Percentiles rank a stretch among this genome's conserved stretches.
These are phyloP conservation scores for Chymomyza fuscimana DNA, from an alignment of 2,888 invertebrate species.

Conservation along the genomic window DNA sequence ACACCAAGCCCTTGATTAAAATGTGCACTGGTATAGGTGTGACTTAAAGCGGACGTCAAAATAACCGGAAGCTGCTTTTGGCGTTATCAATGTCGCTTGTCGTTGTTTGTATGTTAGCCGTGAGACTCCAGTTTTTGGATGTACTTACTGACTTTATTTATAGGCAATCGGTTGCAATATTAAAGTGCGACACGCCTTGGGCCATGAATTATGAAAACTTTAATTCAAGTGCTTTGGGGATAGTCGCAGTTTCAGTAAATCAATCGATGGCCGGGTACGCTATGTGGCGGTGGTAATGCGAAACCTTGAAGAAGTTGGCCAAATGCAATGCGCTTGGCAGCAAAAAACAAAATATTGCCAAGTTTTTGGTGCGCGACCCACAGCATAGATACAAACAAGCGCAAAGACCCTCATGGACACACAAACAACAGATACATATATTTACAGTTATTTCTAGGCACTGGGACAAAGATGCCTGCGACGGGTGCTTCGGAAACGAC, in stretches of 20 bases:
- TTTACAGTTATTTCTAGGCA: constrained; percentile 3
- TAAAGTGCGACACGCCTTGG: constrained; percentile 20
- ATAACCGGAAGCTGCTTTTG: background rate
- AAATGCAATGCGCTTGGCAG: constrained; percentile 13
- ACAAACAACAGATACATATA: background rate
- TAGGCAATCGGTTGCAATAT: background rate
- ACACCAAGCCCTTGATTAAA: constrained; percentile 55
- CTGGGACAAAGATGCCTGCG: constrained; percentile 32
- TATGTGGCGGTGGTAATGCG: background rate
- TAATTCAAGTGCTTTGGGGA: constrained; percentile 51
- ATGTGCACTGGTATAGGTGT: constrained; percentile 51
- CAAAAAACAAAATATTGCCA: constrained; percentile 48
- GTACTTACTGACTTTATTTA: background rate
- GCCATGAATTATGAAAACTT: constrained; percentile 64
- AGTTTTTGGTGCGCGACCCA: constrained; percentile 48
- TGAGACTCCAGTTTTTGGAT: background rate
- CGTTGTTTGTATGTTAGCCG: background rate
- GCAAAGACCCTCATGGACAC: constrained; percentile 3
- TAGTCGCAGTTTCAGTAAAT: constrained; percentile 32
- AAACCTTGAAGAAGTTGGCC: constrained; percentile 49
- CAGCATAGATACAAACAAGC: background rate
- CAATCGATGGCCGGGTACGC: constrained; percentile 7
- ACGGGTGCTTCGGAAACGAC: constrained; percentile 54
- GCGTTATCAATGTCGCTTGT: constrained; percentile 3
- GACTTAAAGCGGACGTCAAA: background rate